Percentiles rank a stretch among this genome's conserved stretches.
Conservation (phyloP, 2,888 invertebrate genomes). For the Meteorus colon region DNA sequence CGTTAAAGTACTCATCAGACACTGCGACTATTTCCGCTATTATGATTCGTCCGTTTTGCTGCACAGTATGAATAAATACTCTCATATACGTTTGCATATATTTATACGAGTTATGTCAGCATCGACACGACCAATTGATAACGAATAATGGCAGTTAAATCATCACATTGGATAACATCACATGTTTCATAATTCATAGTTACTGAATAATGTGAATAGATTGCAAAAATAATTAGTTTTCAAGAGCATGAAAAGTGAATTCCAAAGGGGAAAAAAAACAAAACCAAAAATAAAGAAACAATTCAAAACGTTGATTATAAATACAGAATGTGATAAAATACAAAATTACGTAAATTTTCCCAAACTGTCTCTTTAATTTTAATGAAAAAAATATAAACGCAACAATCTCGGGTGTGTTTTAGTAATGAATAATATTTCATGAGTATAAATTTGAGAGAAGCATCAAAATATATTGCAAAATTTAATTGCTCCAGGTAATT, state of each 20-base stretch:
- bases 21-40: constrained; percentile 63
- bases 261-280: too few species aligned
- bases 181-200: too few species aligned
- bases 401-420: not conserved
- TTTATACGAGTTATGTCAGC: not conserved
- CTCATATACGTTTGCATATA: not conserved
- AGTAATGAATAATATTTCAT: not conserved
- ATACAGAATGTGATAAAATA: too few species aligned
- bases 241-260: too few species aligned
- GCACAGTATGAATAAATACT: not conserved
- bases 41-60: not conserved
- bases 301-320: too few species aligned
- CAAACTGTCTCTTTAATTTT: too few species aligned
- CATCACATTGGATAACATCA: too few species aligned
- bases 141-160: not conserved
- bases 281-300: too few species aligned
- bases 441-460: not conserved
- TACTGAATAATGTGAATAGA: too few species aligned
- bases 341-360: too few species aligned
- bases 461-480: not conserved
- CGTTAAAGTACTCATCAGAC: constrained; percentile 53
- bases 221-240: too few species aligned
- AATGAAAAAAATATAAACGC: not conserved
- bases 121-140: not conserved
- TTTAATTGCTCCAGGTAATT: not conserved